A percentile compares a stretch with the other conserved stretches of the same genome.
Evolutionary conservation across 2,113 vertebrate genomes (phyloP).

Genomic region (Podarcis muralis): DNA sequence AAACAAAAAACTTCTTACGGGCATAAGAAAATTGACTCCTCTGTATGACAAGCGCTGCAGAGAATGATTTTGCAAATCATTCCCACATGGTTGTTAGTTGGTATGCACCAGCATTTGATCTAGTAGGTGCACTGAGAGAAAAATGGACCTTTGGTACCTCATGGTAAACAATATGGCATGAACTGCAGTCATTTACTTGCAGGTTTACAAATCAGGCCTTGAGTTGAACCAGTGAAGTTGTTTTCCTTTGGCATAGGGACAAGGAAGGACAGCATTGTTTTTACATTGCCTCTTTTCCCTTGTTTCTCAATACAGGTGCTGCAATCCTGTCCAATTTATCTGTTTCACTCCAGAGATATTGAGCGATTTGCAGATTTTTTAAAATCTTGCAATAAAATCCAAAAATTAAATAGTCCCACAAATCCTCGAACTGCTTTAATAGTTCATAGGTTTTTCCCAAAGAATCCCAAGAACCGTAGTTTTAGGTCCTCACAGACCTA

Average conservation of each 20-base stretch:
- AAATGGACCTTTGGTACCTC: background rate
- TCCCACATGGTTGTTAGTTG: background rate
- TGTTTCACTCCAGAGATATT: background rate
- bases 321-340: background rate
- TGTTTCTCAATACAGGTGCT: background rate
- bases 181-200: background rate
- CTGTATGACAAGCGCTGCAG: background rate
- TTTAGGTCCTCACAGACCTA: too few species aligned
- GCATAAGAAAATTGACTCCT: too few species aligned
- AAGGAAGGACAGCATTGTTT: background rate
- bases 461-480: too few species aligned
- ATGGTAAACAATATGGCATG: too few species aligned
- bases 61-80: background rate
- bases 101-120: background rate
- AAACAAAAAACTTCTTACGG: too few species aligned
- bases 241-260: background rate
- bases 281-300: background rate
- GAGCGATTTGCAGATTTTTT: background rate
- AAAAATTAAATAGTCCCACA: background rate
- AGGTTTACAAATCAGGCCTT: rapidly evolving
- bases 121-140: background rate
- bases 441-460: too few species aligned
- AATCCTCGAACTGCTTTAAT: too few species aligned
- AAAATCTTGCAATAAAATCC: background rate
- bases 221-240: background rate